Evolutionary conservation across 2,113 vertebrate species (phyloP).

Genomic region (Mesocricetus auratus): DNA sequence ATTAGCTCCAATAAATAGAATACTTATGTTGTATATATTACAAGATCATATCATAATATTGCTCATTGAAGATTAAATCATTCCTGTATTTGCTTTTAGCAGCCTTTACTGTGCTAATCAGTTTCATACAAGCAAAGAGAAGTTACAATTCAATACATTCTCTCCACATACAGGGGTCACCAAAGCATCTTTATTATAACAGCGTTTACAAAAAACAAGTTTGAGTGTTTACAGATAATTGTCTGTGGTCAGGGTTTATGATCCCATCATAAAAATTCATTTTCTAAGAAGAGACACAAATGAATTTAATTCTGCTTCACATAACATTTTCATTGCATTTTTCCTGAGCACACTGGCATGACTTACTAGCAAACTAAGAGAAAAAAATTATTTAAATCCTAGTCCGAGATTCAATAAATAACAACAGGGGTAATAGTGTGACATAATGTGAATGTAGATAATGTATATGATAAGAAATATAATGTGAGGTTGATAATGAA

Average conservation of each 20-base stretch:
- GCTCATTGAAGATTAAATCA: background rate
- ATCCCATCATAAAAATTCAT: conserved; percentile 50
- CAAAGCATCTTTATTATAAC: background rate
- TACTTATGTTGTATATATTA: background rate
- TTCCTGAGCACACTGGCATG: background rate
- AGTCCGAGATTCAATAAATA: background rate
- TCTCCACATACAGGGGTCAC: background rate
- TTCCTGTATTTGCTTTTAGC: background rate
- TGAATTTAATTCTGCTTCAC: background rate
- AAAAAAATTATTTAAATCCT: background rate
- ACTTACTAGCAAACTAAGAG: background rate
- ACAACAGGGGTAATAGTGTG: background rate
- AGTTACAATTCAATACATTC: background rate
- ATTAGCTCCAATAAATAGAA: background rate
- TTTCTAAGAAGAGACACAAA: conserved; percentile 7
- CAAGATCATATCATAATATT: background rate
- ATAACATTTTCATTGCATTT: background rate
- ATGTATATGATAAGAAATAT: background rate
- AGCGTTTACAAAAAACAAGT: background rate
- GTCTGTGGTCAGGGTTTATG: conserved; percentile 23
- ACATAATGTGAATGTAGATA: background rate
- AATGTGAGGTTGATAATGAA: background rate
- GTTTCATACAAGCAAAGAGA: background rate
- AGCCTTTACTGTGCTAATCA: background rate
- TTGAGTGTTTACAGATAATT: conserved; percentile 4